A percentile compares a stretch with the other conserved stretches of the same genome.
Evolutionary conservation across 2,797 vertebrate genomes (phyloP).

Genomic region (Myotis planiceps): DNA sequence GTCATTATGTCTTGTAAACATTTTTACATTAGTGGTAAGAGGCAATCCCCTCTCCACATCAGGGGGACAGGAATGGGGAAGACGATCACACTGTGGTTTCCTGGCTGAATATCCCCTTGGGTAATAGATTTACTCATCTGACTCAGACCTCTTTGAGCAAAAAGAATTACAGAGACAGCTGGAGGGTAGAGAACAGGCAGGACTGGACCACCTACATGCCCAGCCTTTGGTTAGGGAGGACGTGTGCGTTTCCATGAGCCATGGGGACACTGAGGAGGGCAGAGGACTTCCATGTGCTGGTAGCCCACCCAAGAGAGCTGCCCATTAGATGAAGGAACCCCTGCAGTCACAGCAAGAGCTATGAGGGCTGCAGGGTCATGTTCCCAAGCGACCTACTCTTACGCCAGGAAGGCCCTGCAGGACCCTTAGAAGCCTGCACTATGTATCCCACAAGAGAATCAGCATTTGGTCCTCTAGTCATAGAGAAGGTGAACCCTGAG

Average conservation of each 20-base stretch:
- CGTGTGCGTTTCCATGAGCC: neutral
- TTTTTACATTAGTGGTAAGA: neutral
- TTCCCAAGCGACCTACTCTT: neutral
- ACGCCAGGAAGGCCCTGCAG: neutral
- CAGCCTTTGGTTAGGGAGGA: neutral
- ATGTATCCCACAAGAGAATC: too few species aligned
- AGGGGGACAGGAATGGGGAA: neutral
- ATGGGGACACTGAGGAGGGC: neutral
- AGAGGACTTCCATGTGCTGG: neutral
- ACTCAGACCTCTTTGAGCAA: neutral
- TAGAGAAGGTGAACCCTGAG: neutral
- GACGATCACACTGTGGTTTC: too few species aligned
- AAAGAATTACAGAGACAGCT: neutral
- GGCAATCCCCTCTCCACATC: neutral
- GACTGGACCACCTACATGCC: rapidly evolving
- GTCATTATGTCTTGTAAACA: neutral
- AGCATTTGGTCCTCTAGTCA: neutral
- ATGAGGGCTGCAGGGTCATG: neutral
- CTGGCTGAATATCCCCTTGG: neutral
- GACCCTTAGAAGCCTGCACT: neutral
- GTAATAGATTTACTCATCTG: neutral
- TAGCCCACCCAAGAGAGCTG: neutral
- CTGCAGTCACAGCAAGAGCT: neutral
- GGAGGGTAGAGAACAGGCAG: neutral
- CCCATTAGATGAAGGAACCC: rapidly evolving